A percentile compares a stretch with the other conserved stretches of the same genome.
phyloP scores from a whole-genome alignment of 1,140 invertebrate genomes.

The Coptotermes formosanus region DNA sequence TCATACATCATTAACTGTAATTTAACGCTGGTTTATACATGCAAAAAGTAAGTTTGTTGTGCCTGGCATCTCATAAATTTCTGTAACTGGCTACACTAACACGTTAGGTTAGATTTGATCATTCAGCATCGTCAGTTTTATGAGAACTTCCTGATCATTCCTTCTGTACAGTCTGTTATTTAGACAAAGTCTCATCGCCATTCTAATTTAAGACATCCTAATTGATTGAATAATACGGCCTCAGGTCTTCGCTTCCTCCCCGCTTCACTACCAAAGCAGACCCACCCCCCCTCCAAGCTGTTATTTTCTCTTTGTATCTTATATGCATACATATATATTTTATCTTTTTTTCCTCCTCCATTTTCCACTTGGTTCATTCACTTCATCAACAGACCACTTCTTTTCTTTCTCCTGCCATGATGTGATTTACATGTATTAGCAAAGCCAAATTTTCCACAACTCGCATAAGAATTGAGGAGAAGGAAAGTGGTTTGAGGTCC shows the following conservation, averaged over 20 bases:
- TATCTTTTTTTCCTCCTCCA: slow-evolving; percentile 16
- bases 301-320: slow-evolving; percentile 27
- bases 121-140: neutral
- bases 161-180: neutral
- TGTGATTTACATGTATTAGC: slow-evolving; percentile 34
- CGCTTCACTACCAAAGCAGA: neutral
- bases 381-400: slow-evolving; percentile 30
- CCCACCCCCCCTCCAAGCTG: slow-evolving; percentile 9
- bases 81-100: neutral
- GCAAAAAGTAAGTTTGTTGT: neutral
- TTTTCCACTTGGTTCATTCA: slow-evolving; percentile 28
- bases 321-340: neutral
- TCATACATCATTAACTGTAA: no score
- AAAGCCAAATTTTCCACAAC: slow-evolving; percentile 24
- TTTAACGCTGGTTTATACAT: no score
- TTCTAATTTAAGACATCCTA: slow-evolving; percentile 25
- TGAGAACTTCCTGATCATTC: neutral
- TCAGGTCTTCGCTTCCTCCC: neutral
- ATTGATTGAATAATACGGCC: slow-evolving; percentile 30
- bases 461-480: slow-evolving; percentile 22
- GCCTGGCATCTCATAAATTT: neutral
- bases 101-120: neutral
- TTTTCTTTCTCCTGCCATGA: slow-evolving; percentile 25
- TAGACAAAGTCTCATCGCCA: neutral
- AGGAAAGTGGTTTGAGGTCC: neutral